Conservation (phyloP, 2,797 vertebrate species). For the Luscinia megarhynchos region DNA sequence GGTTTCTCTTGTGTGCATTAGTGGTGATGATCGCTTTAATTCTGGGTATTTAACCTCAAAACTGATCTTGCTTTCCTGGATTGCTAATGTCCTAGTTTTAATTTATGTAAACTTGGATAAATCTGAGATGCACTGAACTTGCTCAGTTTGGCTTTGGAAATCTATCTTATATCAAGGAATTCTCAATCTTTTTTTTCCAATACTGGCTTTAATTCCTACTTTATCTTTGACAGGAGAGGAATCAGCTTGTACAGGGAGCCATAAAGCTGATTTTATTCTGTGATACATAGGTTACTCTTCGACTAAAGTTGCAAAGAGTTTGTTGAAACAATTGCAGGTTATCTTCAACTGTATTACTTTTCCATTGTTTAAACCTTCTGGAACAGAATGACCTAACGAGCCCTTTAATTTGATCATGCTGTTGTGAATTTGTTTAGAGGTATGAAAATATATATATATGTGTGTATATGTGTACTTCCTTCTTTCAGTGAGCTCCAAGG, state of each 20-base stretch:
- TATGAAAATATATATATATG: fast-evolving
- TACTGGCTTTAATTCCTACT: background rate
- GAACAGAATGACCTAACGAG: background rate
- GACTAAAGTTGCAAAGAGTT: background rate
- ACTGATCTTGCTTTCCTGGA: background rate
- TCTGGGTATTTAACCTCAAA: background rate
- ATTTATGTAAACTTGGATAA: background rate
- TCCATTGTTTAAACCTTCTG: background rate
- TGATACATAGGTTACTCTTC: background rate
- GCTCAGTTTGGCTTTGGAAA: background rate
- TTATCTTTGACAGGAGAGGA: background rate
- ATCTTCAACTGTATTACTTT: background rate
- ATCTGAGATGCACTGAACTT: background rate
- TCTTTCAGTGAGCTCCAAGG: background rate
- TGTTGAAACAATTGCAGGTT: background rate
- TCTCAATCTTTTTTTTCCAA: background rate
- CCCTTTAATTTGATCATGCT: background rate
- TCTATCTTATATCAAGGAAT: background rate
- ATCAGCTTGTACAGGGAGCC: background rate
- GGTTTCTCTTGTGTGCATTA: background rate
- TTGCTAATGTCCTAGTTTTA: background rate
- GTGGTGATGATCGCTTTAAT: background rate
- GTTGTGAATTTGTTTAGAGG: background rate
- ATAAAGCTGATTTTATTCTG: background rate
- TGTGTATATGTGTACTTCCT: background rate